phyloP scores from a whole-genome alignment of 2,888 invertebrate genomes.

The Aleiodes leptofemur region DNA sequence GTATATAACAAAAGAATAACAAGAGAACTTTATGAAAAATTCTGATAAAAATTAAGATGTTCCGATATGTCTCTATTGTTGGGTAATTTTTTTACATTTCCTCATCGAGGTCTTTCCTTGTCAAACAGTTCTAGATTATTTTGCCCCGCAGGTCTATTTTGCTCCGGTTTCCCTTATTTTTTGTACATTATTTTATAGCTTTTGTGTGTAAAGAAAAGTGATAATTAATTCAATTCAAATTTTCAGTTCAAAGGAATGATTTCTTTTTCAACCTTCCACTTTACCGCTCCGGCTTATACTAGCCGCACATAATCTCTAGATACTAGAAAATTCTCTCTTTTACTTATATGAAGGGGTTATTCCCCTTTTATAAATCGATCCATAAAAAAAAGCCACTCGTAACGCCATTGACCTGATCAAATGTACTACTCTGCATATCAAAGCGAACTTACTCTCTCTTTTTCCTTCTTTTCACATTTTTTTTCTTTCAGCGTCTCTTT shows the following conservation, averaged over 20 bases:
- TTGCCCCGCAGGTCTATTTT: too few species aligned
- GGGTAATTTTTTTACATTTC: too few species aligned
- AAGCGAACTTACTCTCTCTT: conserved; percentile 49
- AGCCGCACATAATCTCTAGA: conserved; percentile 22
- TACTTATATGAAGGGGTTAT: conserved; percentile 49
- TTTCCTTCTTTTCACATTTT: background rate
- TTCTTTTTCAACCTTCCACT: conserved; percentile 11
- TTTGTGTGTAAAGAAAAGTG: too few species aligned
- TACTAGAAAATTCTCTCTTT: conserved; percentile 22
- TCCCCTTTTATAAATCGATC: conserved; percentile 53
- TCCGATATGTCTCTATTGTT: too few species aligned
- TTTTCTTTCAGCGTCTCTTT: conserved; percentile 15
- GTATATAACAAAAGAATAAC: too few species aligned
- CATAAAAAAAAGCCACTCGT: conserved; percentile 48
- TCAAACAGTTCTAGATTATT: background rate
- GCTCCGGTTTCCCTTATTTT: too few species aligned
- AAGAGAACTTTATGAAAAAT: too few species aligned
- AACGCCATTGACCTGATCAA: conserved; percentile 58
- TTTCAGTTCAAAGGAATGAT: too few species aligned
- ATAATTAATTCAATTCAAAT: too few species aligned
- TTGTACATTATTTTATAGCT: too few species aligned
- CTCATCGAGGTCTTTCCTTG: too few species aligned
- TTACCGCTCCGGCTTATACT: background rate
- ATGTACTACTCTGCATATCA: conserved; percentile 60
- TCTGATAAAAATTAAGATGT: too few species aligned